Conservation (phyloP, 1,140 invertebrate species). For the Drosophila pseudoobscura region DNA sequence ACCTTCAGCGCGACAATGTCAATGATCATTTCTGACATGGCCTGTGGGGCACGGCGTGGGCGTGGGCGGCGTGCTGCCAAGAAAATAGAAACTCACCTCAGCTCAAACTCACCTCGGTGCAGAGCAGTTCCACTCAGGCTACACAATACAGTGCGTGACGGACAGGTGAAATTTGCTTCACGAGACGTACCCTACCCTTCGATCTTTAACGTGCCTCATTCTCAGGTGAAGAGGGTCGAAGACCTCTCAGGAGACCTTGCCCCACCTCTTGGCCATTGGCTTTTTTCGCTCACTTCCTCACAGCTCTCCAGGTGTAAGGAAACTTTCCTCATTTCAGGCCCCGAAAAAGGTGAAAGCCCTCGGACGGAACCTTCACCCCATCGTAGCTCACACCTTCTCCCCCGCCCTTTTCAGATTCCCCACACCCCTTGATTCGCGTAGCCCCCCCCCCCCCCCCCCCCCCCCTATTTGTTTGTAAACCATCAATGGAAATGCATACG, state of each 20-base stretch:
- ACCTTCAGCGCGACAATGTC: slow-evolving; percentile 80
- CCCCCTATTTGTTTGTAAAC: slow-evolving; percentile 40
- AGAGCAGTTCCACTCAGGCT: slow-evolving; percentile 55
- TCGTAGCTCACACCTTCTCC: slow-evolving; percentile 17
- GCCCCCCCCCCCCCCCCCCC: slow-evolving; percentile 23
- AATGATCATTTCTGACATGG: slow-evolving; percentile 78
- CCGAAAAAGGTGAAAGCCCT: slow-evolving; percentile 30
- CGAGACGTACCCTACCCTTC: no score
- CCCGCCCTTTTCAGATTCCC: neutral
- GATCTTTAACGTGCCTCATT: neutral
- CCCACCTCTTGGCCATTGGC: neutral
- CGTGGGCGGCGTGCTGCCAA: slow-evolving; percentile 62
- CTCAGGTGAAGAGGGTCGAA: no score
- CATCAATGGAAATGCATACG: slow-evolving; percentile 27
- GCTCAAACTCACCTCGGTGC: slow-evolving; percentile 35
- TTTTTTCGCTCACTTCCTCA: neutral
- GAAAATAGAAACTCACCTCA: slow-evolving; percentile 57
- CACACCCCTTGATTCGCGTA: slow-evolving; percentile 11
- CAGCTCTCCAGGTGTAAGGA: no score
- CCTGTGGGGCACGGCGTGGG: slow-evolving; percentile 36
- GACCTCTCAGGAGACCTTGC: no score
- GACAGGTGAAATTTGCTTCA: slow-evolving; percentile 15
- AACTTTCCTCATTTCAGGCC: neutral
- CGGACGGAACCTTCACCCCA: no score
- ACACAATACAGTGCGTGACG: slow-evolving; percentile 9